These are phyloP conservation scores for Rhynchotus rufescens DNA, from an alignment of 2,797 vertebrate species.

Conservation along the genomic window DNA sequence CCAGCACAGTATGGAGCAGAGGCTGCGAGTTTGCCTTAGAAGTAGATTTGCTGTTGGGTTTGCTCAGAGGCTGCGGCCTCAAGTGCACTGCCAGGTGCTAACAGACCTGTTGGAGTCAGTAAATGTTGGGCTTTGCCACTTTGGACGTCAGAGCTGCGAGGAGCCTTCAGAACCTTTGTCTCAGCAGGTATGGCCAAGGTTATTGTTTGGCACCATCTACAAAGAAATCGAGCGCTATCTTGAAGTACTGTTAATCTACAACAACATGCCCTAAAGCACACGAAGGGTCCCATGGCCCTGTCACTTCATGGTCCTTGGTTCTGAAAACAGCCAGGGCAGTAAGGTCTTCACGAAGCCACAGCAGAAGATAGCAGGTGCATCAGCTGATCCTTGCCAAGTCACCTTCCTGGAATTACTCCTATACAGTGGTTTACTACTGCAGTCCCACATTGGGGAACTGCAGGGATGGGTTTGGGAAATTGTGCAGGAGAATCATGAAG, in stretches of 20 bases:
- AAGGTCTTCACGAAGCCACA: neutral
- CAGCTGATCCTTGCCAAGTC: accelerated
- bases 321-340: neutral
- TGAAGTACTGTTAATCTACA: neutral
- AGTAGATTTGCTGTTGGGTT: neutral
- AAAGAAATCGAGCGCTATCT: accelerated
- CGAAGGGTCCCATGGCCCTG: neutral
- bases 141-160: neutral
- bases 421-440: neutral
- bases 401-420: neutral
- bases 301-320: neutral
- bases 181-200: neutral
- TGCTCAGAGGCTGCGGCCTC: neutral
- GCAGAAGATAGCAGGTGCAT: neutral
- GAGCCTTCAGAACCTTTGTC: conserved; percentile 29
- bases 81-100: neutral
- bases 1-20: too few species aligned
- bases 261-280: neutral
- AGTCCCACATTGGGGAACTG: neutral
- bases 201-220: neutral
- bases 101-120: neutral
- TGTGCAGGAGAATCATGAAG: neutral
- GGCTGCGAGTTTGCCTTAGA: neutral
- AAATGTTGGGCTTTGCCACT: neutral
- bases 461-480: neutral